Percentiles rank a stretch among this genome's conserved stretches.
Evolutionary conservation across 2,888 invertebrate genomes (phyloP).

Genomic region (Lasioglossum pauxillum): DNA sequence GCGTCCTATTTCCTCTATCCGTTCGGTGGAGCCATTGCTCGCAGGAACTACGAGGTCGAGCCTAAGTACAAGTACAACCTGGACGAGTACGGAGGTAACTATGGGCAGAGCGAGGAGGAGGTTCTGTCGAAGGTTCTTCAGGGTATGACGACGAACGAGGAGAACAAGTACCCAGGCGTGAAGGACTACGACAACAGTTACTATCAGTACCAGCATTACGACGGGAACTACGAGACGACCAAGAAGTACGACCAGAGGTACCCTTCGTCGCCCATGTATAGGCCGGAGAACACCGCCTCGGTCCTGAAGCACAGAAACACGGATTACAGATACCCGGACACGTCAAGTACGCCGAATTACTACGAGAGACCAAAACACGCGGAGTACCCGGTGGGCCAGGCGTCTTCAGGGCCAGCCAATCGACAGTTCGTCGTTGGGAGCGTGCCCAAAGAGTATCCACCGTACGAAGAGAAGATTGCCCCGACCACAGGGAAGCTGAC

Average conservation of each 20-base stretch:
- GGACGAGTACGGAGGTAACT: slow-evolving; percentile 88
- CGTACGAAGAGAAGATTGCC: slow-evolving; percentile 54
- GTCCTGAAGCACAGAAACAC: slow-evolving; percentile 75
- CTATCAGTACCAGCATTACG: slow-evolving; percentile 77
- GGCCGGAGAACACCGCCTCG: slow-evolving; percentile 75
- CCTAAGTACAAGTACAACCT: slow-evolving; percentile 88
- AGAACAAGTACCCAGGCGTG: slow-evolving; percentile 58
- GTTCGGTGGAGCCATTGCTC: slow-evolving; percentile 87
- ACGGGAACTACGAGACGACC: slow-evolving; percentile 80
- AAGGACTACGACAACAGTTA: slow-evolving; percentile 70
- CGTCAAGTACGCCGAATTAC: slow-evolving; percentile 76
- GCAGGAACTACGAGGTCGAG: slow-evolving; percentile 87
- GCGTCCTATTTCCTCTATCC: slow-evolving; percentile 92
- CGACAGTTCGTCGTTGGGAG: slow-evolving; percentile 89
- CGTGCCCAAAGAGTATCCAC: slow-evolving; percentile 86
- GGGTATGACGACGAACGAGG: slow-evolving; percentile 86
- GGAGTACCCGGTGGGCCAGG: slow-evolving; percentile 43
- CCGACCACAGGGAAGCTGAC: slow-evolving; percentile 53
- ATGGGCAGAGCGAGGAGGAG: slow-evolving; percentile 91
- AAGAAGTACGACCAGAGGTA: slow-evolving; percentile 74
- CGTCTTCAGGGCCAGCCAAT: slow-evolving; percentile 65
- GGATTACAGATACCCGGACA: slow-evolving; percentile 78
- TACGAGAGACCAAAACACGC: slow-evolving; percentile 72
- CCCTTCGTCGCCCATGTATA: slow-evolving; percentile 66
- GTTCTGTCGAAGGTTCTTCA: slow-evolving; percentile 91